phyloP scores from a whole-genome alignment of 2,888 invertebrate species.

The Tryphoninae sp. region DNA sequence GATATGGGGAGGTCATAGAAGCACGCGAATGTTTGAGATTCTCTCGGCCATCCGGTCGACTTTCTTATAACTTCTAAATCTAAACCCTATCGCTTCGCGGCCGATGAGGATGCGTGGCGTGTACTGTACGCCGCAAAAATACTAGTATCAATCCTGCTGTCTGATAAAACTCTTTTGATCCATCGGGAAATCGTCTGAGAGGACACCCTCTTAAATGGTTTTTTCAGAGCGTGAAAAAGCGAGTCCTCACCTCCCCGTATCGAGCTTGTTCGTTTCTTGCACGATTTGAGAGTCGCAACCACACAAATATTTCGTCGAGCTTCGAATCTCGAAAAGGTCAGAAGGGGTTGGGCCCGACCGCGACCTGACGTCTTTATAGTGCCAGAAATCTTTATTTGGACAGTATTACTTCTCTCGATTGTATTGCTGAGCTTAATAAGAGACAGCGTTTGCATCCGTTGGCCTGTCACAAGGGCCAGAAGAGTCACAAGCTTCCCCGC shows the following conservation, averaged over 20 bases:
- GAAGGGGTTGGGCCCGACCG: constrained; percentile 30
- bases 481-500: constrained; percentile 5
- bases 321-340: constrained; percentile 35
- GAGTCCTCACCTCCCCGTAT: constrained; percentile 32
- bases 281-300: constrained; percentile 21
- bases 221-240: constrained; percentile 31
- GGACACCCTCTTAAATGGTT: constrained; percentile 21
- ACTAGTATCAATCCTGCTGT: constrained; percentile 28
- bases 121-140: constrained; percentile 26
- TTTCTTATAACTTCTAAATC: constrained; percentile 38
- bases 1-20: constrained; percentile 38
- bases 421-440: constrained; percentile 39
- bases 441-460: constrained; percentile 25
- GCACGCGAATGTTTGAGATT: constrained; percentile 37
- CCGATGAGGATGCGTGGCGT: constrained; percentile 30
- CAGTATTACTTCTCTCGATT: constrained; percentile 22
- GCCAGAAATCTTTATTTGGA: constrained; percentile 18
- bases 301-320: constrained; percentile 32
- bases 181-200: constrained; percentile 32
- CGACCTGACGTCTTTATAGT: constrained; percentile 31
- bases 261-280: constrained; percentile 21
- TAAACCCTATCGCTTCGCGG: constrained; percentile 38
- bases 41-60: constrained; percentile 32
- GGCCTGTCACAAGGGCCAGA: constrained; percentile 18
- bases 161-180: constrained; percentile 15